Conservation (phyloP, 92 coral and sea anemone genomes). For the Phenganax marumi region DNA sequence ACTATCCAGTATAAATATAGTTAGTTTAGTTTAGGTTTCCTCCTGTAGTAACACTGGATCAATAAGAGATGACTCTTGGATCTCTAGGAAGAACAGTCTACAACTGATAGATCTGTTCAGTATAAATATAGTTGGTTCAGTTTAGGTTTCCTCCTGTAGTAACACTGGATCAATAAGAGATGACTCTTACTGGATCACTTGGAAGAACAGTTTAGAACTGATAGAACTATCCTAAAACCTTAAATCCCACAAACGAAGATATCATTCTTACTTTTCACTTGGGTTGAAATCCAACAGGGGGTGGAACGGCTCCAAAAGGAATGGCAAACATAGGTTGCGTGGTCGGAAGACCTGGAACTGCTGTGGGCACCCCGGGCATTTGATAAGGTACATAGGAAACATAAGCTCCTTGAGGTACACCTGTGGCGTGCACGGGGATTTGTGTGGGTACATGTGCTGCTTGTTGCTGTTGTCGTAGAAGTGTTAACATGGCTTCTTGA, state of each 20-base stretch:
- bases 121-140: too few species aligned
- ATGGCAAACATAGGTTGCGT: slow-evolving; percentile 43
- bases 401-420: slow-evolving; percentile 45
- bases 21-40: too few species aligned
- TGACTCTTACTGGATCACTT: neutral
- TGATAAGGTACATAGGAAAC: slow-evolving; percentile 58
- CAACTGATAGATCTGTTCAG: too few species aligned
- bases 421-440: slow-evolving; percentile 50
- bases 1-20: too few species aligned
- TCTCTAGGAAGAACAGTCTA: too few species aligned
- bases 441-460: slow-evolving; percentile 57
- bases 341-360: slow-evolving; percentile 57
- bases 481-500: slow-evolving; percentile 77
- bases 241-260: neutral
- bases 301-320: slow-evolving; percentile 37
- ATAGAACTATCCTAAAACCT: neutral
- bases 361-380: slow-evolving; percentile 47
- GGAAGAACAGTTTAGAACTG: neutral
- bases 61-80: too few species aligned
- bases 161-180: neutral
- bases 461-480: slow-evolving; percentile 65
- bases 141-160: neutral
- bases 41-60: too few species aligned
- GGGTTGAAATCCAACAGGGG: slow-evolving; percentile 19
- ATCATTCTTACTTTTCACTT: slow-evolving; percentile 29